Evolutionary conservation across 2,113 vertebrate species (phyloP).

Genomic region (Mionectes macconnelli): DNA sequence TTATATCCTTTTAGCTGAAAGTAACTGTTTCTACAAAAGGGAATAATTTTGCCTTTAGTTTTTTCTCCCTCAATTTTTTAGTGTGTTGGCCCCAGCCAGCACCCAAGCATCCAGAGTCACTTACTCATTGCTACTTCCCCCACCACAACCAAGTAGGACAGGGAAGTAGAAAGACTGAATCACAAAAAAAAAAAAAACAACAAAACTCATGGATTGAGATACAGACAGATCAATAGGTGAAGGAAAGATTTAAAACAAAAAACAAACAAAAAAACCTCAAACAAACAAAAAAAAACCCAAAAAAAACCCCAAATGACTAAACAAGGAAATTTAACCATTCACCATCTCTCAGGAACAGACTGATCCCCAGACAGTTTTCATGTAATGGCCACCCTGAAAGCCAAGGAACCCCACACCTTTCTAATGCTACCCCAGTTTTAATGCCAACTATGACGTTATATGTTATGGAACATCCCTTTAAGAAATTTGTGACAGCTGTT

Average conservation of each 20-base stretch:
- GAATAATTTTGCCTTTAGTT: background rate
- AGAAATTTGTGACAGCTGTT: background rate
- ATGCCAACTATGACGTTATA: background rate
- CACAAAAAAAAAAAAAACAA: background rate
- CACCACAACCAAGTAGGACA: background rate
- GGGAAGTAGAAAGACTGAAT: background rate
- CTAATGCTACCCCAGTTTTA: background rate
- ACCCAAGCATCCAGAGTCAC: background rate
- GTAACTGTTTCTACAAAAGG: background rate
- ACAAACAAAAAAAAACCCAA: no score
- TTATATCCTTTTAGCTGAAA: background rate
- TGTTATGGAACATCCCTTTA: background rate
- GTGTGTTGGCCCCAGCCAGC: background rate
- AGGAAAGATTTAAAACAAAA: background rate
- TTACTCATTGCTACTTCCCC: background rate
- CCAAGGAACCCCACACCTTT: background rate
- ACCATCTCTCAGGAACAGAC: background rate
- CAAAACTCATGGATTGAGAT: background rate
- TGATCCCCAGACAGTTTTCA: background rate
- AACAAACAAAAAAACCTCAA: no score
- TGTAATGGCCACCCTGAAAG: background rate
- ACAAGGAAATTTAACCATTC: background rate
- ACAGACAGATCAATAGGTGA: background rate
- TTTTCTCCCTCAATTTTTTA: background rate
- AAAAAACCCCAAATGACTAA: background rate